Percentiles rank a stretch among this genome's conserved stretches.
phyloP scores from a whole-genome alignment of 2,888 invertebrate species.

The Anodontia alba region DNA sequence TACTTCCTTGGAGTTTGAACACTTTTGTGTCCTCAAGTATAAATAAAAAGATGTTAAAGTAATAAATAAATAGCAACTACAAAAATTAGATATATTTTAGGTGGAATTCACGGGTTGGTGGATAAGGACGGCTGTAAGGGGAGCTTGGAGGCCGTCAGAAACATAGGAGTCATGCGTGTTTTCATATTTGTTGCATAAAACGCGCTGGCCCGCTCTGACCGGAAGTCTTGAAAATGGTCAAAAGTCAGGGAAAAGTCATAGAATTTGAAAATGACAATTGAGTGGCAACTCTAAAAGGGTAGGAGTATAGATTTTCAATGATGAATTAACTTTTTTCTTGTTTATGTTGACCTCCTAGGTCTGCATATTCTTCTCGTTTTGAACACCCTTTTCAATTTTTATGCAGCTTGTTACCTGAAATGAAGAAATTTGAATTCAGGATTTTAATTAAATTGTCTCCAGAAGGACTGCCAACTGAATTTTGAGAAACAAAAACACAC shows the following conservation, averaged over 20 bases:
- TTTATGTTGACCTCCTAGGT: too few species aligned
- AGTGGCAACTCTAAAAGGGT: constrained; percentile 12
- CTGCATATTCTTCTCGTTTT: too few species aligned
- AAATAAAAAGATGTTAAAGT: background rate
- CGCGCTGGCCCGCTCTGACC: background rate
- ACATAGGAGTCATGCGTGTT: background rate
- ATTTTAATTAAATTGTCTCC: too few species aligned
- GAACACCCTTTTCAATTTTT: too few species aligned
- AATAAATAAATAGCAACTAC: background rate
- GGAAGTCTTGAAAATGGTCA: constrained; percentile 4
- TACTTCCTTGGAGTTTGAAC: too few species aligned
- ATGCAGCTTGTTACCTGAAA: too few species aligned
- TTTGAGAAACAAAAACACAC: too few species aligned
- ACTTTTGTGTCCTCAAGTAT: too few species aligned
- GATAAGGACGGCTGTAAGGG: constrained; percentile 15
- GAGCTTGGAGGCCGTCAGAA: constrained; percentile 6
- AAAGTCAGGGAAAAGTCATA: background rate
- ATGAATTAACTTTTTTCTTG: too few species aligned
- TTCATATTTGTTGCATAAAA: background rate
- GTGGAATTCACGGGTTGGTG: background rate
- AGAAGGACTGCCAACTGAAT: too few species aligned
- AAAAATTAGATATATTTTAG: background rate
- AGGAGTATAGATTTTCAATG: too few species aligned
- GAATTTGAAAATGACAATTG: background rate
- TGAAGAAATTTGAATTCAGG: too few species aligned